phyloP scores from a whole-genome alignment of 2,888 invertebrate species.

The Agrochola lota region DNA sequence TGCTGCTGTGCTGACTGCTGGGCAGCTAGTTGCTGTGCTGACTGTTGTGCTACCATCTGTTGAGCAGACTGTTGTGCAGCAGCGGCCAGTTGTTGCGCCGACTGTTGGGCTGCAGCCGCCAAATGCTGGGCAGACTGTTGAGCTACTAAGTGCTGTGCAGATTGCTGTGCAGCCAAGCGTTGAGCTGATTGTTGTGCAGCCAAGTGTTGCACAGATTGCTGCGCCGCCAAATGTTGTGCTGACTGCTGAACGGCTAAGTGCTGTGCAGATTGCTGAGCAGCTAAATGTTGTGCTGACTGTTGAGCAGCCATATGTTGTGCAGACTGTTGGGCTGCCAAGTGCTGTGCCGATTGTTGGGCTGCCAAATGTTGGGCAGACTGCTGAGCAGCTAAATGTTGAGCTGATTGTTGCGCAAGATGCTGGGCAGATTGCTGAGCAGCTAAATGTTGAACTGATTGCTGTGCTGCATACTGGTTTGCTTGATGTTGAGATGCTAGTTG shows the following conservation, averaged over 20 bases:
- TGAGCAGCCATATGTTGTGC: conserved; percentile 84
- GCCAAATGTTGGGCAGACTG: conserved; percentile 79
- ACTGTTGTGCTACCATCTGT: conserved; percentile 79
- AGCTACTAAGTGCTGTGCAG: conserved; percentile 74
- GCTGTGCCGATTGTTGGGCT: conserved; percentile 82
- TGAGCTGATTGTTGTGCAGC: conserved; percentile 73
- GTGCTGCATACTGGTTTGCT: conserved; percentile 82
- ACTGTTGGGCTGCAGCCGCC: conserved; percentile 80
- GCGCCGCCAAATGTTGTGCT: conserved; percentile 76
- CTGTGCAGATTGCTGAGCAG: conserved; percentile 75
- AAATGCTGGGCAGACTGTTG: conserved; percentile 79
- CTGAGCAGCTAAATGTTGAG: conserved; percentile 78
- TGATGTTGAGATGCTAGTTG: conserved; percentile 85
- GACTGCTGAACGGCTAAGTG: conserved; percentile 77
- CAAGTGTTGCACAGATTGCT: conserved; percentile 76
- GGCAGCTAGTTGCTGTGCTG: conserved; percentile 83
- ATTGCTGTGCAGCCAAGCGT: conserved; percentile 73
- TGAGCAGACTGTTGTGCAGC: conserved; percentile 80
- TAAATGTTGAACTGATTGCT: conserved; percentile 84
- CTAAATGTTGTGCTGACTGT: conserved; percentile 79
- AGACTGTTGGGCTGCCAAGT: conserved; percentile 79
- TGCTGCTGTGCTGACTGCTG: conserved; percentile 87
- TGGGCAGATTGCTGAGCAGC: conserved; percentile 80
- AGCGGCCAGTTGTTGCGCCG: conserved; percentile 80
- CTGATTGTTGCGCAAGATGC: conserved; percentile 79